Percentiles rank a stretch among this genome's conserved stretches.
phyloP scores from a whole-genome alignment of 2,797 vertebrate species.

The Gadopsis marmoratus region DNA sequence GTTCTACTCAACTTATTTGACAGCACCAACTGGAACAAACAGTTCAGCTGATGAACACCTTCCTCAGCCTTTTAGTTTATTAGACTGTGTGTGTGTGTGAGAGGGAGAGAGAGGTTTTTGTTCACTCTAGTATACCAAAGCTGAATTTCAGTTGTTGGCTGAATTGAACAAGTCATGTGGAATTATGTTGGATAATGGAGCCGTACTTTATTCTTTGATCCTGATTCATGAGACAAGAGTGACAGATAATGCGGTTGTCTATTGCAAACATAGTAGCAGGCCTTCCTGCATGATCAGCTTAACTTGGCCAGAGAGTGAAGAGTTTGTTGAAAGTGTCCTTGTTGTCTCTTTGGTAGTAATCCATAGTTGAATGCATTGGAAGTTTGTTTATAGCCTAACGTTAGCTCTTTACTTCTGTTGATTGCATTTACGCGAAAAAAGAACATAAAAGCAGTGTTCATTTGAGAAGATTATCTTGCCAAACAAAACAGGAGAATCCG shows the following conservation, averaged over 20 bases:
- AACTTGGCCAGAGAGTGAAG: background rate
- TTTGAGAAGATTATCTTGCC: no score
- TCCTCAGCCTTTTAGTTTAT: constrained; percentile 8
- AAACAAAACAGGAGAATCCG: no score
- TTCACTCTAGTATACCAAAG: constrained; percentile 33
- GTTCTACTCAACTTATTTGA: background rate
- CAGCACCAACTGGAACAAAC: background rate
- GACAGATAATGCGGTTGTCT: constrained; percentile 28
- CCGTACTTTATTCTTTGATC: constrained; percentile 42
- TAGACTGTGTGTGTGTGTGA: background rate
- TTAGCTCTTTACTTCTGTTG: no score
- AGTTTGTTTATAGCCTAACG: no score
- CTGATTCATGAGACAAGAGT: constrained; percentile 28
- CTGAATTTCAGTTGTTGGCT: constrained; percentile 29
- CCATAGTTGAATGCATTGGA: background rate
- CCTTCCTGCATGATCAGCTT: background rate
- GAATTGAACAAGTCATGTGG: constrained; percentile 44
- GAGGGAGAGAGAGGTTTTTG: background rate
- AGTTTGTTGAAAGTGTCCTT: background rate
- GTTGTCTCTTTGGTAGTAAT: background rate
- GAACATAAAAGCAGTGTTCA: no score
- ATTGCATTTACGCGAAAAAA: no score
- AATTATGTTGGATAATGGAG: constrained; percentile 47
- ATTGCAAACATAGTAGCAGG: background rate
- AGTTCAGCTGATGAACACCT: constrained; percentile 21